Evolutionary conservation across 1,140 invertebrate species (phyloP), one percentile per base, ranked within the genome.

Genomic region (Orchestia grillus): DNA sequence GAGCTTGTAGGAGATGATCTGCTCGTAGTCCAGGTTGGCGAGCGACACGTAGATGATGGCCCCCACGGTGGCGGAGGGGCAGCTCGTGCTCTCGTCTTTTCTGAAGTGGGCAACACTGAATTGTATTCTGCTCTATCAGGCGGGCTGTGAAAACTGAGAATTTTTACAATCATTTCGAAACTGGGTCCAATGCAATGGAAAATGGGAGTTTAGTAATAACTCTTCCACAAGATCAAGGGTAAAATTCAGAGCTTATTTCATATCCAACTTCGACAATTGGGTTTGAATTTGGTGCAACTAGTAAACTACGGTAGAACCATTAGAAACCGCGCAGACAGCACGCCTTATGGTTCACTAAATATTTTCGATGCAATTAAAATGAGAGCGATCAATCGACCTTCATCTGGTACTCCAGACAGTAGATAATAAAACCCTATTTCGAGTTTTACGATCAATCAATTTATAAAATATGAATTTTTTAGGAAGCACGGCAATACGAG

Each of bases 1-100:
- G 41, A 96, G 96, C 43, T 87, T 87, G 90, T 96, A 96, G 15
- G 62, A 44, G 19, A 28, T 87, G 45, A 96, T 91, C 42, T 43
- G 4, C 45, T 96, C 96, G 96, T 90, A 96, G 87, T 96, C 87
- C 8, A 96, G 77, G 45, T 87, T 96, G n/a, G n/a, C 90, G 36
- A 57, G 40, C 0, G 96, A 87, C 11, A 96, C 62, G 45, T 96
- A 96, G 87, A 96, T 95, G 47, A 90, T 42, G 43, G 77, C 96
- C 4, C 96, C 88, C 15, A 91, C 87, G 47, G 96, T 96, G 41
- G 41, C 42, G 0, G 28, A 19, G 8, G 62, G 77, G n/a, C 96
- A 96, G 41, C 88, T 77, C 8, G 62, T 47, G 45, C 44, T 77
- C 44, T 42, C 95, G 95, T 87, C 95, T 36, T 87, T 87, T 40